Evolutionary conservation across 2,888 invertebrate species (phyloP).

Genomic region (Thera obeliscata): DNA sequence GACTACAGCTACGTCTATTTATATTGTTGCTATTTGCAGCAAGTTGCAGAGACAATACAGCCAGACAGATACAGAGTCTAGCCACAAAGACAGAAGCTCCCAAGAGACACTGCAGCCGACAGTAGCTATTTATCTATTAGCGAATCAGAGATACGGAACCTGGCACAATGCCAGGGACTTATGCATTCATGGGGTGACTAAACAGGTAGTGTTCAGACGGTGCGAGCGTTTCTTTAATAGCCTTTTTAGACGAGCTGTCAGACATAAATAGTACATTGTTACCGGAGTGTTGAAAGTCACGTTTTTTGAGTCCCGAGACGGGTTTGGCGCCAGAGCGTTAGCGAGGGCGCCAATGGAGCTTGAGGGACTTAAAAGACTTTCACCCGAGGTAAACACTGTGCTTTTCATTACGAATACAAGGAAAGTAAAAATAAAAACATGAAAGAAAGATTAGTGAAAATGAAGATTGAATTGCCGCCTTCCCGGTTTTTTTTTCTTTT

Average conservation of each 20-base stretch:
- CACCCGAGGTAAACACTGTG: too few relatives aligned
- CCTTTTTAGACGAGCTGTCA: constrained; percentile 9
- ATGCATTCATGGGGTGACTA: constrained; percentile 55
- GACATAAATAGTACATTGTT: background rate
- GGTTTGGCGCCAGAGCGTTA: too few relatives aligned
- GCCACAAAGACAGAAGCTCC: constrained; percentile 22
- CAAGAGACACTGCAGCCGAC: constrained; percentile 36
- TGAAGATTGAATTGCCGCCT: too few relatives aligned
- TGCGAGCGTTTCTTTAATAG: background rate
- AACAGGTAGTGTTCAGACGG: constrained; percentile 44
- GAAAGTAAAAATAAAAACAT: too few relatives aligned
- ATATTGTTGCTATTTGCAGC: background rate
- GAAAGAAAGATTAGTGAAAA: too few relatives aligned
- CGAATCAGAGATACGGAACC: constrained; percentile 59
- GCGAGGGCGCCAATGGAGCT: too few relatives aligned
- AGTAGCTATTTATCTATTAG: constrained; percentile 65
- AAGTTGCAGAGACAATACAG: constrained; percentile 12
- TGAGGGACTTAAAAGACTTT: too few relatives aligned
- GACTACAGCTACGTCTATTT: background rate
- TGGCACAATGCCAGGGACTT: constrained; percentile 58
- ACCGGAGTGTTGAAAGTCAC: too few relatives aligned
- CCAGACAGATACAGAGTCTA: constrained; percentile 22
- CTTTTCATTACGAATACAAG: too few relatives aligned
- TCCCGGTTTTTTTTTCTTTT: too few relatives aligned
- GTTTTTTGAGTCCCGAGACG: too few relatives aligned